A percentile compares a stretch with the other conserved stretches of the same genome.
Evolutionary conservation across 2,888 invertebrate genomes (phyloP).

Genomic region (Agrotis puta): DNA sequence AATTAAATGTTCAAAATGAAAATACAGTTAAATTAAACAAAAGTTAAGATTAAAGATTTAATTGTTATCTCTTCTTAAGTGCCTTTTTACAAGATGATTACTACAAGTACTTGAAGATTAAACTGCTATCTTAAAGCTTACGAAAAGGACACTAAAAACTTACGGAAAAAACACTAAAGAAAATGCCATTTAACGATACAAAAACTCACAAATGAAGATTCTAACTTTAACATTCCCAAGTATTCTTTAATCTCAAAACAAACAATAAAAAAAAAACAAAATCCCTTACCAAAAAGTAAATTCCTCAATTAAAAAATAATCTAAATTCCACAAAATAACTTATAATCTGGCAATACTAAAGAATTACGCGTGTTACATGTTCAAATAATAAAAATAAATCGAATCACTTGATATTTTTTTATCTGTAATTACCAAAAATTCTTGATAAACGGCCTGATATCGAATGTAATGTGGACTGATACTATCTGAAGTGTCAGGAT

Average conservation of each 20-base stretch:
- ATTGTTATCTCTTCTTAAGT: neutral
- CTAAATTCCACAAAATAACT: slow-evolving; percentile 67
- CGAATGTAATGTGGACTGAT: slow-evolving; percentile 54
- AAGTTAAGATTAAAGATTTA: neutral
- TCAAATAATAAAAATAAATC: slow-evolving; percentile 64
- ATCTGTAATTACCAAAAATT: slow-evolving; percentile 67
- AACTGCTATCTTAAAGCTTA: slow-evolving; percentile 19
- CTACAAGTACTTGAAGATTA: slow-evolving; percentile 6
- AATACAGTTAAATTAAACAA: neutral
- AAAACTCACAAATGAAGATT: slow-evolving; percentile 13
- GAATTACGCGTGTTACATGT: slow-evolving; percentile 71
- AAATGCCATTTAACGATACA: slow-evolving; percentile 3
- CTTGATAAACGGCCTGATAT: slow-evolving; percentile 54
- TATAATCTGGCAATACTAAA: slow-evolving; percentile 71
- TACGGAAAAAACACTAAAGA: too few species aligned
- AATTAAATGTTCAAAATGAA: neutral
- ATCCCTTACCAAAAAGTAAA: slow-evolving; percentile 21
- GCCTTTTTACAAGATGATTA: neutral
- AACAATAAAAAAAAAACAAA: slow-evolving; percentile 27
- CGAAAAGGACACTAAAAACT: neutral
- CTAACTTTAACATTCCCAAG: slow-evolving; percentile 11
- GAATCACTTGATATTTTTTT: slow-evolving; percentile 59
- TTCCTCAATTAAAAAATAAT: slow-evolving; percentile 52
- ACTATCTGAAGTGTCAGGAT: slow-evolving; percentile 66
- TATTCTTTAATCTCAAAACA: slow-evolving; percentile 28